phyloP scores from a whole-genome alignment of 2,113 vertebrate genomes.

The Anolis carolinensis region DNA sequence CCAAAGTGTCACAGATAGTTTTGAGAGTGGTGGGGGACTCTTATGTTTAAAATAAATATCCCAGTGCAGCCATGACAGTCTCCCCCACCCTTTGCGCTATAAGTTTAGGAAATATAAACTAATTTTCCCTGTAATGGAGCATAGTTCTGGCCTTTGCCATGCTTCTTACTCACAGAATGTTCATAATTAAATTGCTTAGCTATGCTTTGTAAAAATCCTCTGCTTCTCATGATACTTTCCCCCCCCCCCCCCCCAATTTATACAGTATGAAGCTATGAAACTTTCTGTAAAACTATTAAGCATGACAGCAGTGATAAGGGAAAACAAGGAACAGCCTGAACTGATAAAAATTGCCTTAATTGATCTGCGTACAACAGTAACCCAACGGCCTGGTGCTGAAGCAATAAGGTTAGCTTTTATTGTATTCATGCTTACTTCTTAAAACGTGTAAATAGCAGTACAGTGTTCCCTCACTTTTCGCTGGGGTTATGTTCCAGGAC shows the following conservation, averaged over 20 bases:
- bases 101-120: neutral
- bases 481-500: no score
- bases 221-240: conserved; percentile 21
- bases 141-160: neutral
- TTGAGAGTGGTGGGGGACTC: neutral
- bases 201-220: conserved; percentile 19
- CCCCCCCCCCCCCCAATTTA: conserved; percentile 46
- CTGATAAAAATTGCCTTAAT: conserved; percentile 87
- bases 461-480: no score
- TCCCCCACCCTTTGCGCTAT: neutral
- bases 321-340: conserved; percentile 81
- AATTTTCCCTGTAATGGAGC: neutral
- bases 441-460: neutral
- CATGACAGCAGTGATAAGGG: conserved; percentile 87
- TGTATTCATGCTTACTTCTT: neutral
- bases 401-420: conserved; percentile 85
- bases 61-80: neutral
- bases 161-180: neutral
- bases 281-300: conserved; percentile 87
- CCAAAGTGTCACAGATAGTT: neutral
- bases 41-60: neutral
- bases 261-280: conserved; percentile 94
- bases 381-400: conserved; percentile 92
- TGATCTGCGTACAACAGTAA: conserved; percentile 84
- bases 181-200: neutral